Conservation (phyloP, 2,888 invertebrate genomes). For the Amphipoea oculea region DNA sequence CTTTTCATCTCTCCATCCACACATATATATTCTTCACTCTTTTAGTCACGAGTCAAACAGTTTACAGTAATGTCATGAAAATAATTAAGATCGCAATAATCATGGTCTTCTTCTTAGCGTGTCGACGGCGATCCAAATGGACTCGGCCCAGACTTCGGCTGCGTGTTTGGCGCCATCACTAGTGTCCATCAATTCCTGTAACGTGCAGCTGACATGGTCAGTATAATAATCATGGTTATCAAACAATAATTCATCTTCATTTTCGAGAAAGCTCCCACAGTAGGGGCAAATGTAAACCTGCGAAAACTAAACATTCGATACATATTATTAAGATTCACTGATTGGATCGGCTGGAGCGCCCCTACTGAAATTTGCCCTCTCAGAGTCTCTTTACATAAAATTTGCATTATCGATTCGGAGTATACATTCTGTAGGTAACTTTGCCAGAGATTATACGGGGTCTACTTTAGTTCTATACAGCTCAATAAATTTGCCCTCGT, state of each 20-base stretch:
- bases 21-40: too few species aligned
- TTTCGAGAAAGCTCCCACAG: conserved; percentile 42
- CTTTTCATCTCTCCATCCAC: too few species aligned
- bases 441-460: conserved; percentile 74
- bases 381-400: conserved; percentile 86
- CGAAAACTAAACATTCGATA: conserved; percentile 83
- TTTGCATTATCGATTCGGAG: conserved; percentile 87
- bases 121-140: background rate
- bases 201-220: too few species aligned
- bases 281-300: conserved; percentile 74
- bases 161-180: background rate
- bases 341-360: conserved; percentile 75
- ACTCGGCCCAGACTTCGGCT: background rate
- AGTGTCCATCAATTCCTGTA: too few species aligned
- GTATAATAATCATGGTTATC: background rate
- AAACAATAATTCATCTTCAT: background rate
- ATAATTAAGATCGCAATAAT: background rate
- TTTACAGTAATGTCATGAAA: background rate
- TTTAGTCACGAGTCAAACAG: too few species aligned
- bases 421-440: conserved; percentile 66
- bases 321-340: conserved; percentile 85
- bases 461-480: conserved; percentile 71
- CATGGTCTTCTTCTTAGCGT: background rate
- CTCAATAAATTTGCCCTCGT: conserved; percentile 73
- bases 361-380: conserved; percentile 82